A percentile compares a stretch with the other conserved stretches of the same genome.
Evolutionary conservation across 2,113 vertebrate genomes (phyloP).

Genomic region (Cichladusa arquata): DNA sequence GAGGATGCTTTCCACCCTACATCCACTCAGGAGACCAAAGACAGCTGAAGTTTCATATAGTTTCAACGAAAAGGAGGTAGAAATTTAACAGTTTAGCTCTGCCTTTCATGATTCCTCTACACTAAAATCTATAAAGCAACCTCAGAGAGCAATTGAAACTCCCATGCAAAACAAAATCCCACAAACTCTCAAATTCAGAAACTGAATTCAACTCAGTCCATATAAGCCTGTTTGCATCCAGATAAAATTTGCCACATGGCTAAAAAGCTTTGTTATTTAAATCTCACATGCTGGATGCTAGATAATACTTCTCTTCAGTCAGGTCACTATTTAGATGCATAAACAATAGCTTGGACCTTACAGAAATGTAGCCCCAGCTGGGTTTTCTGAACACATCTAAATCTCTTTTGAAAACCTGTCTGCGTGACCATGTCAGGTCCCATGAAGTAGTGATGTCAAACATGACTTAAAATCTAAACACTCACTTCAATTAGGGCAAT

Average conservation of each 20-base stretch:
- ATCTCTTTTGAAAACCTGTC: neutral
- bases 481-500: neutral
- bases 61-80: neutral
- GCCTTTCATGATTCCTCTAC: neutral
- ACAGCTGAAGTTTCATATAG: neutral
- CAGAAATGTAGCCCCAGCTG: neutral
- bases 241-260: neutral
- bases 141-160: neutral
- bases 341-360: neutral
- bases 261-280: neutral
- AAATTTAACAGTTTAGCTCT: neutral
- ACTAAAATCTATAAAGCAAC: neutral
- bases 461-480: neutral
- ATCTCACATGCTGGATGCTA: neutral
- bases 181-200: neutral
- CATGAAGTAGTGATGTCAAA: neutral
- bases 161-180: neutral
- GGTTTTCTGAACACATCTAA: neutral
- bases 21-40: neutral
- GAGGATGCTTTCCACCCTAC: neutral
- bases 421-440: neutral
- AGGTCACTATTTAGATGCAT: neutral
- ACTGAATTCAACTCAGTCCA: neutral
- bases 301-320: neutral
- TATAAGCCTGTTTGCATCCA: neutral